Evolutionary conservation across 2,113 vertebrate genomes (phyloP), one percentile per base, ranked within the genome.

Genomic region (Anoura caudifer): DNA sequence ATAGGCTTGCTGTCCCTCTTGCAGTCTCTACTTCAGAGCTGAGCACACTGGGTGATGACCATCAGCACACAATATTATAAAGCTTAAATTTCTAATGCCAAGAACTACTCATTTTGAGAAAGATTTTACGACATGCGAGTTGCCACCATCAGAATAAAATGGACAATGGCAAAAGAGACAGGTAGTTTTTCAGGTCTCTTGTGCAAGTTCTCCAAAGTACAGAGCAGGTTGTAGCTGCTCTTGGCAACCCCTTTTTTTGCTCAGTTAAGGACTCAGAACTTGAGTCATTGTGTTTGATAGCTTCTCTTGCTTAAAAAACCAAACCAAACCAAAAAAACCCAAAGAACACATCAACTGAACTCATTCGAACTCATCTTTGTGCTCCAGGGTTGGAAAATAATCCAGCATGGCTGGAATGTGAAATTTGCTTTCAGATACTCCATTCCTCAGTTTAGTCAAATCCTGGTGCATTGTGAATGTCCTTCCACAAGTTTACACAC

Each of bases 311-410:
- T 90, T 76, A 72, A 94, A 94, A 75, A 80, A 17, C 9, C 41
- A 94, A 92, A 73, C 33, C 0, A 54, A 87, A 80, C 14, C 26
- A 15, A 59, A 90, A n/a, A 26, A 89, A 73, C 20, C 14, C 50
- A 50, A 63, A 91, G 83, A 20, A 45, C 31, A 90, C 6, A 33
- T 28, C 31, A 47, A 77, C 50, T 65, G 24, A 89, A 73, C 45
- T 87, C 33, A 82, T 56, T 26, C 87, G 76, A 89, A 91, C 56
- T 87, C 76, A 87, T 72, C 59, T 70, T 92, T 52, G 11, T 38
- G 70, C 52, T 92, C 26, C 41, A 67, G 83, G 70, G 63, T 43
- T 94, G 88, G 72, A 95, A 96, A 92, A 90, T 65, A 84, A 69
- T 36, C 10, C 83, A 73, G 81, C 12, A 9, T 16, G n/a, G 36